These are phyloP conservation scores for Notarius lentiginosus DNA, from an alignment of 2,113 vertebrate genomes.

Conservation along the genomic window DNA sequence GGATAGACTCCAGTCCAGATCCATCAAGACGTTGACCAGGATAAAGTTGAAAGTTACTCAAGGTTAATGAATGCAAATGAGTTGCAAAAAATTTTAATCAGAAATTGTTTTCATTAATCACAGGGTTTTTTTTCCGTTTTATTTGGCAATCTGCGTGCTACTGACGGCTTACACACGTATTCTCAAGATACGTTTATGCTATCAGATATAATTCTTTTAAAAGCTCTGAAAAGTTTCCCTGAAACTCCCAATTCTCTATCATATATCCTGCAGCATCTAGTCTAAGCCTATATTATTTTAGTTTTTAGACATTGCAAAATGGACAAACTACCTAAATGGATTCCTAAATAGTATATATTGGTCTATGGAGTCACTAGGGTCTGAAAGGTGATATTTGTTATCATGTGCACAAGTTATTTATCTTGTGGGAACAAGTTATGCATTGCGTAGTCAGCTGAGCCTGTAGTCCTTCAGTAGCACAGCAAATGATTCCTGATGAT, in stretches of 20 bases:
- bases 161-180: not conserved
- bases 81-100: not conserved
- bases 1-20: not conserved
- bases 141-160: not conserved
- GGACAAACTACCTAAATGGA: not conserved
- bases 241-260: not conserved
- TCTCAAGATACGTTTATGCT: not conserved
- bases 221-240: not conserved
- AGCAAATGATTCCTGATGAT: too few relatives aligned
- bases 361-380: too few relatives aligned
- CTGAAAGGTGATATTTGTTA: too few relatives aligned
- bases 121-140: not conserved
- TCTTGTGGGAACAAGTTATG: too few relatives aligned
- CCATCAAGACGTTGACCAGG: not conserved
- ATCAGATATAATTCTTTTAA: not conserved
- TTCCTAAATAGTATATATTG: not conserved
- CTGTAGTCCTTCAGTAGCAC: too few relatives aligned
- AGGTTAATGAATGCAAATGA: not conserved
- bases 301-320: not conserved
- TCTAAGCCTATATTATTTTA: not conserved
- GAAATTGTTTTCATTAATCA: not conserved
- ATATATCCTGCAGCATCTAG: not conserved
- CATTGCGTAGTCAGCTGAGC: too few relatives aligned
- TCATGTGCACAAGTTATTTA: too few relatives aligned
- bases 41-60: not conserved